Evolutionary conservation across 2,113 vertebrate species (phyloP).

Genomic region (Sinocyclocheilus grahami): DNA sequence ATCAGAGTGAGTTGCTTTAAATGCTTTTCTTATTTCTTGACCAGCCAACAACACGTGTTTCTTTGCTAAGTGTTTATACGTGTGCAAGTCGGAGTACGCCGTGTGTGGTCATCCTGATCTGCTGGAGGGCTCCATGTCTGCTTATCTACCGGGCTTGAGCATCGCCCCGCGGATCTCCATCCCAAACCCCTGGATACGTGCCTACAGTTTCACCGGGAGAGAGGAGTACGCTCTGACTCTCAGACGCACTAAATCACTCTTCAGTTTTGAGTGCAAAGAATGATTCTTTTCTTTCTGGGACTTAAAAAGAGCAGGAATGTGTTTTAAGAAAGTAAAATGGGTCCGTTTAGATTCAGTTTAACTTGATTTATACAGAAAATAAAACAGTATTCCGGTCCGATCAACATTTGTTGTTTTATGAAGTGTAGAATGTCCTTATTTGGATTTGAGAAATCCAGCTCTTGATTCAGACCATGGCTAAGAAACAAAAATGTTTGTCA

Average conservation of each 20-base stretch:
- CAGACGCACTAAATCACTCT: not conserved
- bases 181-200: conserved; percentile 93
- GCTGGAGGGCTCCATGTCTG: conserved; percentile 90
- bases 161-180: conserved; percentile 89
- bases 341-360: not conserved
- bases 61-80: conserved; percentile 95
- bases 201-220: conserved; percentile 87
- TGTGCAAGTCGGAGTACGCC: conserved; percentile 96
- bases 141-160: conserved; percentile 91
- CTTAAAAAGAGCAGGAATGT: not conserved
- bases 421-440: not conserved
- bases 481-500: conserved; percentile 8
- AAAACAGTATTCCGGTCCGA: not conserved
- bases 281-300: not conserved
- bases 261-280: not conserved
- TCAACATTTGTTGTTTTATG: not conserved
- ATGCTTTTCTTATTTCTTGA: not conserved
- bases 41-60: conserved; percentile 96
- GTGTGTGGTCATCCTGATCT: conserved; percentile 90
- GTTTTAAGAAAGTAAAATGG: not conserved
- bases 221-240: conserved; percentile 83
- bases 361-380: not conserved
- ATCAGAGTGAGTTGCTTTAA: too few species aligned
- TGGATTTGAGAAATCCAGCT: not conserved
- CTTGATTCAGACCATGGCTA: not conserved